phyloP scores from a whole-genome alignment of 2,888 invertebrate genomes.

The Onthophagus sagittarius region DNA sequence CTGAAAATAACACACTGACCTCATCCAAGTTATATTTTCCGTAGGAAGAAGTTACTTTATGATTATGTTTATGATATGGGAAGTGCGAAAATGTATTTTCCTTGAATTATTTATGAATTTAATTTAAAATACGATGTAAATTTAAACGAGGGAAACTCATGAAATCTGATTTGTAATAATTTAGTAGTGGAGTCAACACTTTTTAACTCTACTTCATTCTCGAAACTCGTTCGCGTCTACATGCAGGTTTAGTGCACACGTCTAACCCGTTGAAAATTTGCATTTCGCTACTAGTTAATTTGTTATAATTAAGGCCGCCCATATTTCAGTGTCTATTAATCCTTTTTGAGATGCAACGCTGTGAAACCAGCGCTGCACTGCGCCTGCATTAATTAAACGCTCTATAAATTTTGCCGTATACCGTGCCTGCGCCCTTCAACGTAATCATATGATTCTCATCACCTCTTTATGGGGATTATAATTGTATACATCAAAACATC shows the following conservation, averaged over 20 bases:
- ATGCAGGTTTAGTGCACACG: not conserved
- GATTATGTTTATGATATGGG: too few relatives aligned
- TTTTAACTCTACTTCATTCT: not conserved
- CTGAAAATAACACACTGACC: too few relatives aligned
- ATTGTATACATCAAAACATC: not conserved
- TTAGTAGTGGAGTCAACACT: not conserved
- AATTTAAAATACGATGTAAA: not conserved
- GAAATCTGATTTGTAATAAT: not conserved
- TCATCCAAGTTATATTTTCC: too few relatives aligned
- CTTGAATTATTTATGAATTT: too few relatives aligned
- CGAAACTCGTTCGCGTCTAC: not conserved
- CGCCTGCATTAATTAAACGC: constrained; percentile 12
- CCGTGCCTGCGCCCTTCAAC: not conserved
- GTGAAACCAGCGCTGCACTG: not conserved
- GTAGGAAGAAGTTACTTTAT: too few relatives aligned
- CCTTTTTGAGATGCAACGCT: not conserved
- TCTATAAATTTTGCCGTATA: constrained; percentile 3
- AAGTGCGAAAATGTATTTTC: too few relatives aligned
- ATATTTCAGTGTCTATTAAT: not conserved
- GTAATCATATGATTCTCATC: not conserved
- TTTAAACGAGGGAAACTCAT: not conserved
- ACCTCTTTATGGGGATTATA: not conserved
- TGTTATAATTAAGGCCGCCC: not conserved
- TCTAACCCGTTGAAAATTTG: not conserved
- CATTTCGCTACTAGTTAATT: not conserved